Base-by-base conservation (phyloP, 2,113 vertebrate genomes). In the Tinamus guttatus region DNA sequence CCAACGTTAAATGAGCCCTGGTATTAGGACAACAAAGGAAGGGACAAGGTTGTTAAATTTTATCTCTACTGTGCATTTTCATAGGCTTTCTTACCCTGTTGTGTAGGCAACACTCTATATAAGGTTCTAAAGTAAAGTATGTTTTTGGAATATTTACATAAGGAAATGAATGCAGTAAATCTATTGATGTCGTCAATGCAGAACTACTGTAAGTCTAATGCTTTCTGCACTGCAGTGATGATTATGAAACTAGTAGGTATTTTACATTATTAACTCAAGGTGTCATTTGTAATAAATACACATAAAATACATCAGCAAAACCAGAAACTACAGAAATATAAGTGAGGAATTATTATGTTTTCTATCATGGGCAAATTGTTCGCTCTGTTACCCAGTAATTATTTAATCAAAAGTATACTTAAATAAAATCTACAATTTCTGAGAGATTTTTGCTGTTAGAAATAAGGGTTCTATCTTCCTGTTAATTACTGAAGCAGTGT, bases 231-330 rank as follows among this genome's bases (percentile, higher is more conserved):
- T 97, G 97, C 97, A 96, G 96, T 95, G 91, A 98, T 97, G 96
- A 97, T 98, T 98, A 97, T 97, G 97, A 98, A 98, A 98, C 97
- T 97, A 94, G 95, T 91, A 93, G 86, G 20, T 96, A 97, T 96
- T 97, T 98, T 98, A 95, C 95, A 97, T 96, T 97, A 96, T 97
- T 97, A 97, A 97, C 90, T 95, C 81, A 93, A 91, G 86, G 92
- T 81, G 5, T 97, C 96, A 96, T 96, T 95, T 95, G 13, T 96
- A 87, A 93, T 92, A 96, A 92, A 96, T 95, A 92, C 92, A 87
- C 90, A 89, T 93, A 96, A 86, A 97, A 93, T 84, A 94, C 85
- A 85, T 24, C 9, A 36, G 82, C 87, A 95, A 94, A 96, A 97
- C 52, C 49, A 87, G 41, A 96, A 95, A 82, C 84, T 87, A 64